phyloP scores from a whole-genome alignment of 2,888 invertebrate species.

The Nezara viridula region DNA sequence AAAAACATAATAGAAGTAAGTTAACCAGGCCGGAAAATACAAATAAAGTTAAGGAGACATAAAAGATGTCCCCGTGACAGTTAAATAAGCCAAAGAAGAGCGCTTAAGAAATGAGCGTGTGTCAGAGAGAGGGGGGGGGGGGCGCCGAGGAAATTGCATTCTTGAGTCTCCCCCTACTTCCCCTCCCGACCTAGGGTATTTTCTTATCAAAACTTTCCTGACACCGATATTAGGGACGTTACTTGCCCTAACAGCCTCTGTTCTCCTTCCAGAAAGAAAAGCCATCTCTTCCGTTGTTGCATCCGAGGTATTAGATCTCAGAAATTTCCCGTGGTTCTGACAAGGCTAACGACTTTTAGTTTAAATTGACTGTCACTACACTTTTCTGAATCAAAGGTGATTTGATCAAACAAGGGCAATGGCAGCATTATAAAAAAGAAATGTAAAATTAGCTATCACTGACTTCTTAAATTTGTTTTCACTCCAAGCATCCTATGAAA shows the following conservation, averaged over 20 bases:
- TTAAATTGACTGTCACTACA: constrained; percentile 11
- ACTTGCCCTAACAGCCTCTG: not conserved
- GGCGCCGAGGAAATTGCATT: constrained; percentile 42
- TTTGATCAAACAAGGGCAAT: not conserved
- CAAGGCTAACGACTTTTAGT: constrained; percentile 4
- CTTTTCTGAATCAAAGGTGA: not conserved
- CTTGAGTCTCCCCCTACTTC: not conserved
- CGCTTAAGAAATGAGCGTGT: constrained; percentile 51
- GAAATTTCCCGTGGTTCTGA: not conserved
- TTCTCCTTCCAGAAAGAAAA: not conserved
- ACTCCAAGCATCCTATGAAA: too few species aligned
- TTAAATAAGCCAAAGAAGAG: constrained; percentile 47
- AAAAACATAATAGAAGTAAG: constrained; percentile 44
- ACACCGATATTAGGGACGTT: constrained; percentile 45
- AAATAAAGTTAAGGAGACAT: constrained; percentile 44
- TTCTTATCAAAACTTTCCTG: constrained; percentile 48
- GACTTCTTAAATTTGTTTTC: too few species aligned
- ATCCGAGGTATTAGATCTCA: not conserved
- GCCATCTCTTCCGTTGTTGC: constrained; percentile 7
- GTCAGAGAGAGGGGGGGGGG: not conserved
- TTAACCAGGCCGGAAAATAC: constrained; percentile 38
- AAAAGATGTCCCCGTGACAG: constrained; percentile 36
- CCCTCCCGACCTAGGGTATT: constrained; percentile 27
- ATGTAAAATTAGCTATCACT: not conserved
- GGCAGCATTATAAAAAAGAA: not conserved